phyloP scores from a whole-genome alignment of 2,888 invertebrate species.

The Gerris lacustris region DNA sequence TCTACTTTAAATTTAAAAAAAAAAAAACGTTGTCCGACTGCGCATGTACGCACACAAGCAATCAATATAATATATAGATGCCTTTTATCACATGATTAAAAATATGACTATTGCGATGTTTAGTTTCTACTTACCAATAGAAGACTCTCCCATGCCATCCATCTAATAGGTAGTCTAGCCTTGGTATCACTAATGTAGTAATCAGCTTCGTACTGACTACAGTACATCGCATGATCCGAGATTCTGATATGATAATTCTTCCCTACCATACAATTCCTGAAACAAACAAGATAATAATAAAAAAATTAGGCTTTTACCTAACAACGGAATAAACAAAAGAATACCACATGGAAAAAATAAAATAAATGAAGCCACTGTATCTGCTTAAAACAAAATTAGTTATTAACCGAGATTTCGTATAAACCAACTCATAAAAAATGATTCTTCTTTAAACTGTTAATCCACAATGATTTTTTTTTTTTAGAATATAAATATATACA shows the following conservation, averaged over 20 bases:
- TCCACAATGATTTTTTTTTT: too few relatives aligned
- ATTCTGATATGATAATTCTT: slow-evolving; percentile 66
- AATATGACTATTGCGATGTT: background rate
- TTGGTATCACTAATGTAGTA: slow-evolving; percentile 76
- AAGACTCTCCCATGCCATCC: slow-evolving; percentile 89
- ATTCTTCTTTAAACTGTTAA: too few relatives aligned
- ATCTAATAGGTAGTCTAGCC: slow-evolving; percentile 69
- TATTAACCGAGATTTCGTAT: background rate
- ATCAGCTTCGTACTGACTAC: slow-evolving; percentile 62
- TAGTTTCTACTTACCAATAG: slow-evolving; percentile 48
- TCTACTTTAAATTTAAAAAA: too few relatives aligned
- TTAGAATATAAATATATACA: too few relatives aligned
- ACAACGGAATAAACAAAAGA: background rate
- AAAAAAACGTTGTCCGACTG: too few relatives aligned
- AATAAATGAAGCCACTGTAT: background rate
- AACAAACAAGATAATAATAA: slow-evolving; percentile 2
- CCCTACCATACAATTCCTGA: slow-evolving; percentile 75
- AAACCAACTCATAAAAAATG: too few relatives aligned
- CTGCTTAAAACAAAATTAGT: background rate
- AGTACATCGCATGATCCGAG: slow-evolving; percentile 76
- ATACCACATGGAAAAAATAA: background rate
- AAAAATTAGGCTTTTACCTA: background rate
- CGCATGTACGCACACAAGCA: too few relatives aligned
- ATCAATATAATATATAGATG: too few relatives aligned
- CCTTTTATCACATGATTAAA: too few relatives aligned